A percentile compares a stretch with the other conserved stretches of the same genome.
Conservation (phyloP, 2,888 invertebrate species). For the Phragmatobia fuliginosa region DNA sequence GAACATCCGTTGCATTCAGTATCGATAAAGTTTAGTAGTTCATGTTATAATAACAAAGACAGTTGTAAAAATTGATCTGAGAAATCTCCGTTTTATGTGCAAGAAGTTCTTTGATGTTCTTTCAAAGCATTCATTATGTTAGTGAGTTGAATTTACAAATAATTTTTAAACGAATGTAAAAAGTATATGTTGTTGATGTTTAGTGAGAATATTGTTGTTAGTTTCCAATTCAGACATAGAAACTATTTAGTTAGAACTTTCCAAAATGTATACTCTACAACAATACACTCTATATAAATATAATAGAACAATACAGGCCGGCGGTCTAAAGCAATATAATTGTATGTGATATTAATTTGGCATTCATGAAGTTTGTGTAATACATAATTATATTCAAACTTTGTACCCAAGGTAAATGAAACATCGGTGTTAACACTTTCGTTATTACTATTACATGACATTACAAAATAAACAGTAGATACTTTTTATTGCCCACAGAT, state of each 20-base stretch:
- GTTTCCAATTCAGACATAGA: neutral
- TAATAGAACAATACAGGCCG: too few relatives aligned
- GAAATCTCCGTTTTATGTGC: conserved; percentile 45
- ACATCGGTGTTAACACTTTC: too few relatives aligned
- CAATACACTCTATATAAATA: too few relatives aligned
- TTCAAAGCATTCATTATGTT: conserved; percentile 39
- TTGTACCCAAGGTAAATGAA: too few relatives aligned
- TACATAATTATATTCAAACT: neutral
- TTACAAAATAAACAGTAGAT: too few relatives aligned
- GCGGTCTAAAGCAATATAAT: too few relatives aligned
- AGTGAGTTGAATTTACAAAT: conserved; percentile 43
- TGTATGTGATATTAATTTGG: neutral
- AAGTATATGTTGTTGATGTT: conserved; percentile 34
- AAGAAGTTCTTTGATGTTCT: conserved; percentile 50
- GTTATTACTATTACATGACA: too few relatives aligned
- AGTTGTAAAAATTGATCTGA: conserved; percentile 47
- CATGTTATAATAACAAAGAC: conserved; percentile 10
- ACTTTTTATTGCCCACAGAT: too few relatives aligned
- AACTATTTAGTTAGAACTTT: neutral
- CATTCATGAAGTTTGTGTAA: neutral
- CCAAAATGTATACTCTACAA: too few relatives aligned
- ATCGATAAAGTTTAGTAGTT: neutral
- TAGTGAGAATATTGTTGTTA: conserved; percentile 10
- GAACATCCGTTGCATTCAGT: neutral
- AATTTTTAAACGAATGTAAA: conserved; percentile 6